phyloP scores from a whole-genome alignment of 2,113 vertebrate species.

The Oryzias javanicus region DNA sequence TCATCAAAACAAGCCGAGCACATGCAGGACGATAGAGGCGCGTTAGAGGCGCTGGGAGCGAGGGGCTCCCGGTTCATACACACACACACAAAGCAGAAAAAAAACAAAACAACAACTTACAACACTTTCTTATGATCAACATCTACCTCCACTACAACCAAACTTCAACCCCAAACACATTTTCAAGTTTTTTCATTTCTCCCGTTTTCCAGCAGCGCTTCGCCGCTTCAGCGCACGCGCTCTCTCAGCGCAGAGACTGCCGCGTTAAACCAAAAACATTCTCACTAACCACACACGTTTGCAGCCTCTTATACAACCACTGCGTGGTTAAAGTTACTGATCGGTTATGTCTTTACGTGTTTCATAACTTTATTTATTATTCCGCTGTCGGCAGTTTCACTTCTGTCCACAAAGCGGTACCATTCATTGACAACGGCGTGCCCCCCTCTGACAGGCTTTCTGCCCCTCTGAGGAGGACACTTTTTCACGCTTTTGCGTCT shows the following conservation, averaged over 20 bases:
- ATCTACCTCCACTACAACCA: not conserved
- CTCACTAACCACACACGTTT: too few species aligned
- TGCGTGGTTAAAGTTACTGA: too few species aligned
- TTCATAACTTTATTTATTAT: conserved; percentile 47
- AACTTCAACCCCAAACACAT: not conserved
- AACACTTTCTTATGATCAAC: not conserved
- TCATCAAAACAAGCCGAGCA: conserved; percentile 29
- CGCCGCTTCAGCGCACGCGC: conserved; percentile 22
- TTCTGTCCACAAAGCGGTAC: conserved; percentile 85
- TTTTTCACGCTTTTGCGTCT: conserved; percentile 34
- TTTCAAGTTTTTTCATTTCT: not conserved
- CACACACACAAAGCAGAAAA: not conserved
- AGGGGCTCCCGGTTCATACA: conserved; percentile 5
- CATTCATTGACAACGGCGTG: conserved; percentile 69
- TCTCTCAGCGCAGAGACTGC: conserved; percentile 4
- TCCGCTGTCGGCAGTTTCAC: conserved; percentile 62
- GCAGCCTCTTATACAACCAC: too few species aligned
- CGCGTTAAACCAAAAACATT: not conserved
- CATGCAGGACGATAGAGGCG: conserved; percentile 24
- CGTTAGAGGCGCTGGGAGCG: conserved; percentile 6
- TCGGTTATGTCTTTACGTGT: conserved; percentile 45
- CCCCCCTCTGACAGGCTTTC: conserved; percentile 29
- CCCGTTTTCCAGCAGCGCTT: conserved; percentile 18
- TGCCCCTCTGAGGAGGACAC: conserved; percentile 38
- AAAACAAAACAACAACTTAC: not conserved